Evolutionary conservation across 1,140 invertebrate genomes (phyloP).

Genomic region (Drosophila arizonae): DNA sequence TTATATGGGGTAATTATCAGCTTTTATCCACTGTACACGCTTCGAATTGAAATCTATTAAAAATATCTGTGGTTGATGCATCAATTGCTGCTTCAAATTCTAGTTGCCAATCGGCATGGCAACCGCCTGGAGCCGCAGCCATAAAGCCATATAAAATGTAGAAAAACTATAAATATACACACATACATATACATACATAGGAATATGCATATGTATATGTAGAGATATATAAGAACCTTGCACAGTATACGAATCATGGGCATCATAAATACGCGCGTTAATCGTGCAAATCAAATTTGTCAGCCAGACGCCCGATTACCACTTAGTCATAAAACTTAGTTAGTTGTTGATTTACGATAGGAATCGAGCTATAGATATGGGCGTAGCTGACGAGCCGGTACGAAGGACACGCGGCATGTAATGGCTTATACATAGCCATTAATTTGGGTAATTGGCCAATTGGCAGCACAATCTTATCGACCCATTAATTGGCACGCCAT

Average conservation of each 20-base stretch:
- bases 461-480: slow-evolving; percentile 37
- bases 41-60: not conserved
- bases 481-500: slow-evolving; percentile 1
- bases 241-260: not conserved
- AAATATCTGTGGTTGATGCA: slow-evolving; percentile 19
- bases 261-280: slow-evolving; percentile 9
- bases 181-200: too few species aligned
- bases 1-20: too few species aligned
- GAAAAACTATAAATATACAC: not conserved
- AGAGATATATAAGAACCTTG: not conserved
- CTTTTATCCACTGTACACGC: slow-evolving; percentile 18
- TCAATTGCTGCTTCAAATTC: not conserved
- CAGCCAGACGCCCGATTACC: slow-evolving; percentile 11
- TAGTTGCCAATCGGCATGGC: slow-evolving; percentile 9
- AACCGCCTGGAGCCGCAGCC: slow-evolving; percentile 32
- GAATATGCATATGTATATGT: not conserved
- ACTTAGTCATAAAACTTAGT: slow-evolving; percentile 25
- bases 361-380: not conserved
- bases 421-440: slow-evolving; percentile 27
- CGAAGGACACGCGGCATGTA: slow-evolving; percentile 2
- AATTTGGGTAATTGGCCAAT: slow-evolving; percentile 40
- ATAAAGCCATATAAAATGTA: slow-evolving; percentile 32
- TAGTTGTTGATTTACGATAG: slow-evolving; percentile 29
- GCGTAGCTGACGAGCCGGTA: not conserved
- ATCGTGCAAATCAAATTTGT: slow-evolving; percentile 26